phyloP scores from a whole-genome alignment of 2,113 vertebrate species.

The Labrus mixtus region DNA sequence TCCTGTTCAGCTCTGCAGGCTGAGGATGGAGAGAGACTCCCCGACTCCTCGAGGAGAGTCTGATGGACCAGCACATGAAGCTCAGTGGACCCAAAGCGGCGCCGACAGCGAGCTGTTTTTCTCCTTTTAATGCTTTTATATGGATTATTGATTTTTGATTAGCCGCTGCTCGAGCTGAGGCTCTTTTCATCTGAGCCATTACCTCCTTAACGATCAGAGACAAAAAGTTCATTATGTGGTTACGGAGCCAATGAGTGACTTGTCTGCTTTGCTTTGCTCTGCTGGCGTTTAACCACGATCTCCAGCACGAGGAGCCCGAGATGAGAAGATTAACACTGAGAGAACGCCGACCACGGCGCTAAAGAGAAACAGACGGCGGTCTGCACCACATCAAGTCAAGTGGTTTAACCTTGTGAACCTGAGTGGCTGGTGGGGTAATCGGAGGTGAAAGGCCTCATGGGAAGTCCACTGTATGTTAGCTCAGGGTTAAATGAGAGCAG shows the following conservation, averaged over 20 bases:
- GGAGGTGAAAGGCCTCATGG: constrained; percentile 22
- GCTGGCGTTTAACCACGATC: constrained; percentile 95
- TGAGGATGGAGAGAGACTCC: constrained; percentile 9
- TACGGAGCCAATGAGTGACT: constrained; percentile 98
- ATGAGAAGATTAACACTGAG: constrained; percentile 87
- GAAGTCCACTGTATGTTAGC: constrained; percentile 40
- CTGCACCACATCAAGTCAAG: background rate
- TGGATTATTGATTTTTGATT: constrained; percentile 99
- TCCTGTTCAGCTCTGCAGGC: too few relatives aligned
- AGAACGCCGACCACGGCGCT: too few relatives aligned
- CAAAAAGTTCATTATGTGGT: constrained; percentile 99
- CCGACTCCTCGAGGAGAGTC: constrained; percentile 83
- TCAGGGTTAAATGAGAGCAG: constrained; percentile 33
- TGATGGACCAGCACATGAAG: background rate
- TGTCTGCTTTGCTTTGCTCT: constrained; percentile 96
- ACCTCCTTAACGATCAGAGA: constrained; percentile 98
- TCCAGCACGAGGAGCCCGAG: constrained; percentile 88
- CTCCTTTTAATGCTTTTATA: constrained; percentile 87
- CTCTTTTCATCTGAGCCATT: constrained; percentile 97
- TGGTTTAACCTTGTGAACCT: constrained; percentile 25
- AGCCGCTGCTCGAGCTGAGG: constrained; percentile 91
- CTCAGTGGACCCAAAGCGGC: constrained; percentile 27
- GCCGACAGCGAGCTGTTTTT: constrained; percentile 72
- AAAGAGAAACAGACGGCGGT: too few relatives aligned
- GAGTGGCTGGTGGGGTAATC: constrained; percentile 28